Conservation (phyloP, 1,140 invertebrate genomes). For the Zaprionus nigranus region DNA sequence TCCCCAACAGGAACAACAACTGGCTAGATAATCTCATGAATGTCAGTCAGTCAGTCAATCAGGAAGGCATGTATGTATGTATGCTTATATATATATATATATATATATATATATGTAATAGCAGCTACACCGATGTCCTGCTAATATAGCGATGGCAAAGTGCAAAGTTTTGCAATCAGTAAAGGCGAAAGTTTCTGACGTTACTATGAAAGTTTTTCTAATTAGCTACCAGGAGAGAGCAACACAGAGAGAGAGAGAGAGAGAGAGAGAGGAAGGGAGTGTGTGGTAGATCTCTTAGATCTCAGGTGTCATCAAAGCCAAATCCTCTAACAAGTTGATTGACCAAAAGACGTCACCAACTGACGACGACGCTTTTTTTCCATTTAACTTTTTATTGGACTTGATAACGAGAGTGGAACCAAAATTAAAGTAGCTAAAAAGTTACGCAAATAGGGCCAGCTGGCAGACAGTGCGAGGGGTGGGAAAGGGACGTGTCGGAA, state of each 20-base stretch:
- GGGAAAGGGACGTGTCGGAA: background rate
- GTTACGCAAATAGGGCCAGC: slow-evolving; percentile 14
- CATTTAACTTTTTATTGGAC: slow-evolving; percentile 48
- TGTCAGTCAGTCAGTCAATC: slow-evolving; percentile 25
- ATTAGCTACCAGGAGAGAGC: slow-evolving; percentile 48
- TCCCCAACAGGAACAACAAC: slow-evolving; percentile 57
- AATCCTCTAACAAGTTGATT: slow-evolving; percentile 34
- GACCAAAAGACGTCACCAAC: slow-evolving; percentile 42
- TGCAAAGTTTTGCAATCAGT: slow-evolving; percentile 78
- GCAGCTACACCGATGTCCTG: background rate
- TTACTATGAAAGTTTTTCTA: slow-evolving; percentile 72
- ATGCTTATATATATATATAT: too few species aligned
- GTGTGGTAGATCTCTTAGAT: background rate
- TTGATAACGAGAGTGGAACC: slow-evolving; percentile 38
- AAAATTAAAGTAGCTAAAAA: slow-evolving; percentile 45
- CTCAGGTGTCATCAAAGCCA: slow-evolving; percentile 40
- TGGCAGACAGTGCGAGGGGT: background rate
- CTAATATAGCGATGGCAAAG: slow-evolving; percentile 39
- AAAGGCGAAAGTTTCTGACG: slow-evolving; percentile 70
- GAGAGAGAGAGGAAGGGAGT: background rate
- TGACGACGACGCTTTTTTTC: slow-evolving; percentile 4
- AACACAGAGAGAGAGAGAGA: background rate
- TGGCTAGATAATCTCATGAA: slow-evolving; percentile 60
- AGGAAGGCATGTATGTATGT: too few species aligned
- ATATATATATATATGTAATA: background rate